phyloP scores from a whole-genome alignment of 2,797 vertebrate genomes.

The Lerista edwardsae region DNA sequence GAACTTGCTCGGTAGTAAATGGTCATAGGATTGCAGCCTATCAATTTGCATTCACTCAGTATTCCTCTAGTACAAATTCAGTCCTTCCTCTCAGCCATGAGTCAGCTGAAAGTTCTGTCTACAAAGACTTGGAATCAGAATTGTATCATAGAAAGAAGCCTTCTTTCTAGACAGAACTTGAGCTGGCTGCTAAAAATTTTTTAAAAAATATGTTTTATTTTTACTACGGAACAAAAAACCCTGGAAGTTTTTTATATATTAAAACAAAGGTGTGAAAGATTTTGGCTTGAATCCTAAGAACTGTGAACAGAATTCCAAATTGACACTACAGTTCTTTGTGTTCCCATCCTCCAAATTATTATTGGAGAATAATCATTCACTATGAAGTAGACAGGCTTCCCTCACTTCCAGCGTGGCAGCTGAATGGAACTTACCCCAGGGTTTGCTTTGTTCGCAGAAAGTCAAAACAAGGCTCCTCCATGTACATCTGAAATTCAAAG shows the following conservation, averaged over 20 bases:
- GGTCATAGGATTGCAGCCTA: too few species aligned
- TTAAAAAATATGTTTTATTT: background rate
- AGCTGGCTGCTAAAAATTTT: background rate
- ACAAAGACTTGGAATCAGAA: too few species aligned
- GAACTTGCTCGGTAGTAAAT: background rate
- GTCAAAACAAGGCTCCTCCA: conserved; percentile 98
- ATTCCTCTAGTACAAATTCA: background rate
- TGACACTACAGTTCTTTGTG: too few species aligned
- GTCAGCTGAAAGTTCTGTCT: background rate
- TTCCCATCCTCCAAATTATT: too few species aligned
- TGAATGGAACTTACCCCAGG: conserved; percentile 79
- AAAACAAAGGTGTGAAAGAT: background rate
- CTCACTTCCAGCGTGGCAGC: background rate
- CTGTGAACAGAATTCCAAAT: too few species aligned
- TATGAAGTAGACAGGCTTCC: background rate
- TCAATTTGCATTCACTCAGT: too few species aligned
- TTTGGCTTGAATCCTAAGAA: background rate
- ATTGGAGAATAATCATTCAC: background rate
- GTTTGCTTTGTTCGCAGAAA: conserved; percentile 97
- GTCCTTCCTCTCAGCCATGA: background rate
- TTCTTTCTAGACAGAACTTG: too few species aligned
- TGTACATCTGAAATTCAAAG: conserved; percentile 89
- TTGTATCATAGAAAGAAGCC: too few species aligned
- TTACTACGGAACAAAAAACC: background rate
- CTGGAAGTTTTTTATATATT: background rate